Percentiles rank a stretch among this genome's conserved stretches.
These are phyloP conservation scores for Silurus asotus DNA, from an alignment of 2,113 vertebrate species.

Conservation along the genomic window DNA sequence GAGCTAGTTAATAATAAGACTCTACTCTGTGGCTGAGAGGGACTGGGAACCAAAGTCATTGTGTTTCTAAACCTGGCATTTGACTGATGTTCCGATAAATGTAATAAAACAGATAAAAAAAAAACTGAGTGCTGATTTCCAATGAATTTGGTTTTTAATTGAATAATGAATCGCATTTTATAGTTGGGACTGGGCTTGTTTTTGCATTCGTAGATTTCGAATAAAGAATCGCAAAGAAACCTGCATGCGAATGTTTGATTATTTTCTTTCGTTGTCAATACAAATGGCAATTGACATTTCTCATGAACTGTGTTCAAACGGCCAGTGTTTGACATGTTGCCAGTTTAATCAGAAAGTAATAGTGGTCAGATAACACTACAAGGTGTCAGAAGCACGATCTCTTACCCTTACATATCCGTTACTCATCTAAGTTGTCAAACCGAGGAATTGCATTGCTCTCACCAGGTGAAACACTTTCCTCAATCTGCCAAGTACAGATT, in stretches of 20 bases:
- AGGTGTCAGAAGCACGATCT: constrained; percentile 17
- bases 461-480: not conserved
- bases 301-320: constrained; percentile 25
- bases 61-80: constrained; percentile 10
- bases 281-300: constrained; percentile 11
- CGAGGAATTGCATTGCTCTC: constrained; percentile 29
- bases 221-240: not conserved
- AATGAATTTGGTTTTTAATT: not conserved
- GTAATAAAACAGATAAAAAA: not conserved
- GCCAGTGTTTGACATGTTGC: constrained; percentile 24
- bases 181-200: too few species aligned
- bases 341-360: constrained; percentile 25
- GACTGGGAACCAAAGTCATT: constrained; percentile 11
- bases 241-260: not conserved
- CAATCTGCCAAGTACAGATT: not conserved
- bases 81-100: constrained; percentile 7
- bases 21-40: not conserved
- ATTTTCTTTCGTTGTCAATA: not conserved
- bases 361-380: constrained; percentile 38
- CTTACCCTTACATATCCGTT: constrained; percentile 24
- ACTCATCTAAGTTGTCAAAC: constrained; percentile 37
- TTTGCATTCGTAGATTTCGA: not conserved
- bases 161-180: not conserved
- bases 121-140: not conserved
- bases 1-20: constrained; percentile 71